Percentiles rank a stretch among this genome's conserved stretches.
phyloP scores from a whole-genome alignment of 2,113 vertebrate species.

The Illadopsis cleaveri region DNA sequence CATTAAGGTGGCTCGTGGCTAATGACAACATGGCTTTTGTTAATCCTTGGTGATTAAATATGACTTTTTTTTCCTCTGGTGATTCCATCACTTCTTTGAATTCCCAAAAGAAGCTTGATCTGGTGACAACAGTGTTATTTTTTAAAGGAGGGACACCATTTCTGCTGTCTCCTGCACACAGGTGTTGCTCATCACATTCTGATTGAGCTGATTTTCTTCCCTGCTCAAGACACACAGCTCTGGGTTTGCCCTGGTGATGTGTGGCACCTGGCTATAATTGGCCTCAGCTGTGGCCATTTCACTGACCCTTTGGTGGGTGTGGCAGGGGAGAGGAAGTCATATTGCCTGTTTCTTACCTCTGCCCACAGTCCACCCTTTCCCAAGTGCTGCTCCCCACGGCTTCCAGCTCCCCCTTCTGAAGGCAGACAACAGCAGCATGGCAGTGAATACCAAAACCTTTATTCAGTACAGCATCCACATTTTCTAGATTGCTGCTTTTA shows the following conservation, averaged over 20 bases:
- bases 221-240: accelerated
- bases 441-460: neutral
- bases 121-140: neutral
- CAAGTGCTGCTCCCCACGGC: accelerated
- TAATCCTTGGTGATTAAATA: neutral
- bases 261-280: neutral
- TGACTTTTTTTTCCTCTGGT: neutral
- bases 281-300: neutral
- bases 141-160: accelerated
- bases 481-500: neutral
- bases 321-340: neutral
- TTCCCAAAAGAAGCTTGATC: neutral
- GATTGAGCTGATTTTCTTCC: neutral
- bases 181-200: neutral
- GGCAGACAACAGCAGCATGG: neutral
- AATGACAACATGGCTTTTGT: neutral
- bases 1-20: neutral
- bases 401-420: neutral
- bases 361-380: accelerated
- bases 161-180: neutral
- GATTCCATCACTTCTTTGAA: neutral
- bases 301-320: neutral
- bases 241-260: neutral
- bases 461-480: neutral
- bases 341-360: neutral